Evolutionary conservation across 1,140 invertebrate species (phyloP), one percentile per base, ranked within the genome.

Genomic region (Drosophila ambigua): DNA sequence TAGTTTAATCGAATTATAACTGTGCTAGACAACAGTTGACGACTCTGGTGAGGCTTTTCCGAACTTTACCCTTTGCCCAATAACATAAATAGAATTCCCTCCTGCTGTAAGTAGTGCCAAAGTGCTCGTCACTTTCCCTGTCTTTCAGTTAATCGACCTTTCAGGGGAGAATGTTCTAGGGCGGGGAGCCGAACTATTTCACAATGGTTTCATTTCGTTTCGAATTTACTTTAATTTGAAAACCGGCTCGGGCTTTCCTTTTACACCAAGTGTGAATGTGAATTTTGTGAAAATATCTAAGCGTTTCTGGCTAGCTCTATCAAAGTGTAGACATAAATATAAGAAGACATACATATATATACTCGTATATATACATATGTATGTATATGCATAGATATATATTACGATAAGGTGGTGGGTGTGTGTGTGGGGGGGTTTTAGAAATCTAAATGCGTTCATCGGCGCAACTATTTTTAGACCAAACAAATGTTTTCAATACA

Each of bases 371-470:
- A 59, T 65, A 58, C 23, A 31, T 28, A 28, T 28, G n/a, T n/a
- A n/a, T 16, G 28, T 44, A 63, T 65, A 67, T 41, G 44, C 48
- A 75, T 75, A 50, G 52, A 75, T 64, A 48, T 61, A 23, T 64
- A 46, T 52, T 39, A 13, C 11, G 35, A 39, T 39, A 13, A 39
- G 35, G 11, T 50, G 66, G 20, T 62, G 16, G 35, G 43, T 62
- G 44, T n/a, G n/a, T 45, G 13, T 74, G 49, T 64, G 51, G 13
- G 35, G 53, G 72, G 62, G 62, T 57, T 53, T 68, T 53, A 54
- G 57, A 77, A 72, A 72, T 87, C 83, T 87, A 87, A 87, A 87
- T 87, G 82, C 67, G 82, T 88, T 87, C 82, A 88, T 87, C 82
- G 83, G 59, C 51, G 67, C 54, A 60, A 68, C 73, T 87, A 87